Percentiles rank a stretch among this genome's conserved stretches.
phyloP scores from a whole-genome alignment of 2,888 invertebrate genomes.

The Acleris holmiana region DNA sequence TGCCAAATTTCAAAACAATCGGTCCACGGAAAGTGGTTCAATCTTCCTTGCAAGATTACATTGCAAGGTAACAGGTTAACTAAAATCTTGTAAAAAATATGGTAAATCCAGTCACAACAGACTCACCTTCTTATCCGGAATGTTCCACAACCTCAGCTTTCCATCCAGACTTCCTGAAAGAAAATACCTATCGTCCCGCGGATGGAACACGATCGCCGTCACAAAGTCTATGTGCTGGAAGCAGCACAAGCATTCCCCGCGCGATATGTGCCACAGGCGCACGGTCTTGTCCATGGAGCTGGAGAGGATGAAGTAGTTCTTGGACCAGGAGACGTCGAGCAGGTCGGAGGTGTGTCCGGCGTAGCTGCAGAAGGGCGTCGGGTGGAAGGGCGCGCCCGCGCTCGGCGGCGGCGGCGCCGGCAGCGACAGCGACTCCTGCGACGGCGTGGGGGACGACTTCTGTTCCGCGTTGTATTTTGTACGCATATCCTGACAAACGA shows the following conservation, averaged over 20 bases:
- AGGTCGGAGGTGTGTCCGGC: conserved; percentile 98
- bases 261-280: conserved; percentile 96
- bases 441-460: conserved; percentile 96
- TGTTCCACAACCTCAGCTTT: conserved; percentile 99
- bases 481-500: conserved; percentile 90
- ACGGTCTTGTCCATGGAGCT: conserved; percentile 99
- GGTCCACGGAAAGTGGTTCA: too few species aligned
- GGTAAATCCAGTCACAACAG: neutral
- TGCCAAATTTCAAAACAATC: too few species aligned
- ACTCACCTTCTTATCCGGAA: conserved; percentile 97
- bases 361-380: conserved; percentile 96
- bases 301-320: conserved; percentile 98
- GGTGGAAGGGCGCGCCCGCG: conserved; percentile 91
- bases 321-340: conserved; percentile 99
- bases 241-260: conserved; percentile 98
- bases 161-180: conserved; percentile 98
- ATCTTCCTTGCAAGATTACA: too few species aligned
- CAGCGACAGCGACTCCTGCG: conserved; percentile 95
- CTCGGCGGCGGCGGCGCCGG: conserved; percentile 83
- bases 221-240: conserved; percentile 99
- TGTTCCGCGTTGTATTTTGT: conserved; percentile 96
- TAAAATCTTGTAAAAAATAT: too few species aligned
- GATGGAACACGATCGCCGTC: conserved; percentile 99
- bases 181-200: conserved; percentile 95
- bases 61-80: too few species aligned